phyloP scores from a whole-genome alignment of 2,888 invertebrate genomes.

The Dexiosoma caninum region DNA sequence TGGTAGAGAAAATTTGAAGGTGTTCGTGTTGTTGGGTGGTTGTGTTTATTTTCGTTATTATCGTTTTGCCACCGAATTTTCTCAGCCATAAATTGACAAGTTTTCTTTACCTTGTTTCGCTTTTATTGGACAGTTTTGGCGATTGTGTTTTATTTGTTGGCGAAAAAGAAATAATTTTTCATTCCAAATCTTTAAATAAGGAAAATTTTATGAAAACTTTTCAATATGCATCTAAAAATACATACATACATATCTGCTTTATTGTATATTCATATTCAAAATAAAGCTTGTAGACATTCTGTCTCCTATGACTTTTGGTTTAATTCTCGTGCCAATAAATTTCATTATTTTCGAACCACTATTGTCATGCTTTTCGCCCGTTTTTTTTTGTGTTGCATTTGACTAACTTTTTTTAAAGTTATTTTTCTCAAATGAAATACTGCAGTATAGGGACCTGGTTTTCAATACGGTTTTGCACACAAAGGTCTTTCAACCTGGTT shows the following conservation, averaged over 20 bases:
- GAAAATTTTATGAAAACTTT: not conserved
- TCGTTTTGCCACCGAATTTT: not conserved
- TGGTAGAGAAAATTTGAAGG: not conserved
- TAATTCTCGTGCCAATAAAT: not conserved
- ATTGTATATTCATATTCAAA: not conserved
- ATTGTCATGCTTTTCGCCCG: conserved; percentile 2
- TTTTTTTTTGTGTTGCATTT: not conserved
- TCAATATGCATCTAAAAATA: not conserved
- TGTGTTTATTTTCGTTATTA: not conserved
- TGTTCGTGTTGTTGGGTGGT: not conserved
- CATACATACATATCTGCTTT: too few relatives aligned
- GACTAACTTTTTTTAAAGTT: not conserved
- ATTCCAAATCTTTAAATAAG: not conserved
- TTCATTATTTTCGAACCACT: not conserved
- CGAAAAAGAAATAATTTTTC: not conserved
- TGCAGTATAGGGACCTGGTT: not conserved
- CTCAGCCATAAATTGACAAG: conserved; percentile 22
- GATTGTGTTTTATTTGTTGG: conserved; percentile 15
- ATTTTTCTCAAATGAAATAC: conserved; percentile 1
- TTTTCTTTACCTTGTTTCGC: not conserved
- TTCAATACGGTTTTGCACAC: conserved; percentile 9
- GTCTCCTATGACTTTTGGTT: not conserved
- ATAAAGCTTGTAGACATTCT: conserved; percentile 18
- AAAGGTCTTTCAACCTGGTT: conserved; percentile 60
- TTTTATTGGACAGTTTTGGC: not conserved